Conservation (phyloP, 2,113 vertebrate species). For the Emydocephalus ijimae region DNA sequence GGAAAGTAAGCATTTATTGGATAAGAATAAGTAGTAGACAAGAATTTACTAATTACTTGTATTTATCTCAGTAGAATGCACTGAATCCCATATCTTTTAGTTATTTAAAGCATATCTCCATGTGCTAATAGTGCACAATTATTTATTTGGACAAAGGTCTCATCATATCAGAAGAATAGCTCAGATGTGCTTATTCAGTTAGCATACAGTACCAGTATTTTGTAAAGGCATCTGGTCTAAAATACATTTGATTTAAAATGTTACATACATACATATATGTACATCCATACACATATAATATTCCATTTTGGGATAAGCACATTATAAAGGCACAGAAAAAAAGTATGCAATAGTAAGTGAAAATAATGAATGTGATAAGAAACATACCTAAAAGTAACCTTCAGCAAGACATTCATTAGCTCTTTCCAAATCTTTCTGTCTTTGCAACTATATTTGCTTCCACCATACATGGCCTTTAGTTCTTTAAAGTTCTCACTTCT, state of each 20-base stretch:
- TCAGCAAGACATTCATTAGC: not conserved
- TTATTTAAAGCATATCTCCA: not conserved
- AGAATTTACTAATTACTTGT: not conserved
- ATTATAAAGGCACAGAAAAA: not conserved
- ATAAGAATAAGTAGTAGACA: not conserved
- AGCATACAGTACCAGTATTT: not conserved
- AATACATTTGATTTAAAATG: not conserved
- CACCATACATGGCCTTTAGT: not conserved
- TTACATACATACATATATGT: not conserved
- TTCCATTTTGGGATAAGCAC: not conserved
- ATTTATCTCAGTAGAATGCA: not conserved
- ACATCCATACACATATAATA: not conserved
- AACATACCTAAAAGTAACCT: not conserved
- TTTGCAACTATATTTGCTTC: not conserved
- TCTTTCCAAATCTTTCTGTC: not conserved
- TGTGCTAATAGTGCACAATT: not conserved
- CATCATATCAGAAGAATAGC: not conserved
- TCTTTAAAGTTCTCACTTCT: not conserved
- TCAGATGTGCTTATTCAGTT: not conserved
- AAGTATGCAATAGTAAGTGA: not conserved
- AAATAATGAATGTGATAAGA: not conserved
- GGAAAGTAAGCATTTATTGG: not conserved
- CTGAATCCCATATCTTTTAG: not conserved
- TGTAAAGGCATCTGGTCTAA: not conserved
- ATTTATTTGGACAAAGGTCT: not conserved